Base-by-base conservation (phyloP, 2,797 vertebrate genomes). In the Acrossocheilus wenchowensis region DNA sequence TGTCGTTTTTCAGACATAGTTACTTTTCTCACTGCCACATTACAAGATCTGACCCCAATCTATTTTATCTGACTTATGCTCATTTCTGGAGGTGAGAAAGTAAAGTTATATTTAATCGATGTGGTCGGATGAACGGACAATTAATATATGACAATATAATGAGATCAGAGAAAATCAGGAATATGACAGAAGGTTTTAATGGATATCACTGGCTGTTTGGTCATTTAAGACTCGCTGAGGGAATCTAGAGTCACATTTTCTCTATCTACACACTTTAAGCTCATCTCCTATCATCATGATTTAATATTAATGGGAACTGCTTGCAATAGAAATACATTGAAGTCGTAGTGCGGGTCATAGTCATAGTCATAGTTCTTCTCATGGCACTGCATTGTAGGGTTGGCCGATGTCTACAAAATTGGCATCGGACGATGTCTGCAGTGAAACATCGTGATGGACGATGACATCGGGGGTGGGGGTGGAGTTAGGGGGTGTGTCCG, bases 41-140 rank as follows among this genome's bases (percentile, higher is more conserved):
- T 34, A 69, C 10, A 34, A 41, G 62, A 81, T 80, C 52, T 72
- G 78, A 72, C 54, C 72, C n/a, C 72, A 86, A 81, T 86, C 78
- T 75, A 34, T 82, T 81, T 86, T 73, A 81, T 81, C 79, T 52
- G 36, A 52, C 79, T 66, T 71, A 41, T 79, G 66, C 72, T 66
- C 34, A 39, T 75, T 74, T 73, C 79, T 64, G 30, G 11, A 23
- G 23, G 48, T 41, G 7, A 54, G 19, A 78, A 77, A 83, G 66
- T 57, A 69, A 87, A 83, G 77, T 26, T 71, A 72, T 19, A 54
- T 78, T 78, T 82, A 82, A 82, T 78, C 71, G 62, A 72, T 62
- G 71, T 52, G 62, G 26, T 57, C 73, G 19, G 72, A 77, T 68
- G 62, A 54, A 82, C 6, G 10, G 15, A 62, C 45, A 66, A 72